Conservation (phyloP, 2,113 vertebrate species). For the Anthoscopus minutus region DNA sequence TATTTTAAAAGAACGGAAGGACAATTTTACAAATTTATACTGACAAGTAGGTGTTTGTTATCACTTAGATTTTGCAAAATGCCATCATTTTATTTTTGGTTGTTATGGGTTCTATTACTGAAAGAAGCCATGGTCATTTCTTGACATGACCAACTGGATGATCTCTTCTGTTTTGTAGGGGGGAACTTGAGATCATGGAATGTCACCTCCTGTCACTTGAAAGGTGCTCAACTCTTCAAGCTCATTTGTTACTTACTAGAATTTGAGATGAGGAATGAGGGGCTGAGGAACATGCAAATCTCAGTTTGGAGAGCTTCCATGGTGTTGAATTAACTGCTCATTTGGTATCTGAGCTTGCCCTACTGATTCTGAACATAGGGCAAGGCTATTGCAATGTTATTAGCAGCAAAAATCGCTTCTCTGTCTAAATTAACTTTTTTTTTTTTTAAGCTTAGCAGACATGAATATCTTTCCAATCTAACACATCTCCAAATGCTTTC, state of each 20-base stretch:
- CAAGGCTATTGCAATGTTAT: neutral
- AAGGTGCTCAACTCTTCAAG: neutral
- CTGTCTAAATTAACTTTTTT: neutral
- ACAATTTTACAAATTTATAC: slow-evolving; percentile 51
- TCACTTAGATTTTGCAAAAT: slow-evolving; percentile 27
- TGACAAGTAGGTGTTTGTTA: slow-evolving; percentile 57
- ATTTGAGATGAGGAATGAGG: neutral
- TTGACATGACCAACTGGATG: neutral
- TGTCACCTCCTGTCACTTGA: neutral
- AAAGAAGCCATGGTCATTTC: neutral
- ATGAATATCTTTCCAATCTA: neutral
- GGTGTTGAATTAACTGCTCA: neutral
- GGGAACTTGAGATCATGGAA: neutral
- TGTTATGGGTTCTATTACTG: neutral
- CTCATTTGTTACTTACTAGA: neutral
- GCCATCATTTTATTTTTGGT: slow-evolving; percentile 29
- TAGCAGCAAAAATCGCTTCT: neutral
- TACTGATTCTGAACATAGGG: neutral
- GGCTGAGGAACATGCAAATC: neutral
- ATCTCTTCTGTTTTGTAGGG: neutral
- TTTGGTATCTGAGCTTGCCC: neutral
- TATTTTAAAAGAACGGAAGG: slow-evolving; percentile 50
- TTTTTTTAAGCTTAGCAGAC: neutral
- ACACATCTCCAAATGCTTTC: neutral
- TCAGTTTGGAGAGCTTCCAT: neutral